Evolutionary conservation across 1,140 invertebrate genomes (phyloP).

Genomic region (Oedothorax gibbosus): DNA sequence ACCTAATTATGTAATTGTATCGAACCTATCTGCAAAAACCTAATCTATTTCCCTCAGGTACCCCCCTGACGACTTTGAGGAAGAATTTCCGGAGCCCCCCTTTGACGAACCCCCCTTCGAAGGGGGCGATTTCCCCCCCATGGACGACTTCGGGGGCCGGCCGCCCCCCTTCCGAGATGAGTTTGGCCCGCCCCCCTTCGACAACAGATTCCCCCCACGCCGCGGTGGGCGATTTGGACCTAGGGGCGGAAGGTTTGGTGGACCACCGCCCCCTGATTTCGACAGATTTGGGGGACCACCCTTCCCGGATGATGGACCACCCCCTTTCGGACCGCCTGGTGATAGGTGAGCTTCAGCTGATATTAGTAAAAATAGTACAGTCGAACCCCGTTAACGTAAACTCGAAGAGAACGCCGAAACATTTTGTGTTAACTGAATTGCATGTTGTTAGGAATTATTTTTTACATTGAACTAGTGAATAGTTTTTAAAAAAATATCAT

Average conservation of each 20-base stretch:
- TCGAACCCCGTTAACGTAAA: too few relatives aligned
- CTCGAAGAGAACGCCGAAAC: too few relatives aligned
- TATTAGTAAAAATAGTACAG: too few relatives aligned
- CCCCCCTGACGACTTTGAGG: conserved; percentile 35
- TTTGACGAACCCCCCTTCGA: conserved; percentile 30
- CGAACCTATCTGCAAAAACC: background rate
- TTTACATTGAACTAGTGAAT: too few relatives aligned
- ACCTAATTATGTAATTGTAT: background rate
- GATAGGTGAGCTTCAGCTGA: background rate
- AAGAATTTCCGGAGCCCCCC: conserved; percentile 19
- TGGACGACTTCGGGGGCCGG: conserved; percentile 15
- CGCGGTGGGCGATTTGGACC: conserved; percentile 25
- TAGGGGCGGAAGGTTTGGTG: conserved; percentile 22
- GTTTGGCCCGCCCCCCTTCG: conserved; percentile 25
- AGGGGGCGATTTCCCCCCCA: conserved; percentile 18
- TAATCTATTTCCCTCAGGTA: background rate
- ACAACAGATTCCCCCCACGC: conserved; percentile 25
- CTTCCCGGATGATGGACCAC: conserved; percentile 39
- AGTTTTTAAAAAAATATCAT: too few relatives aligned
- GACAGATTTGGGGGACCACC: conserved; percentile 37
- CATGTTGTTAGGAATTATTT: too few relatives aligned
- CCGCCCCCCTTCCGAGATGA: conserved; percentile 45
- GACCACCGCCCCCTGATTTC: conserved; percentile 10
- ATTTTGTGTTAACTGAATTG: too few relatives aligned
- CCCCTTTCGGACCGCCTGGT: conserved; percentile 28